Evolutionary conservation across 2,888 invertebrate genomes (phyloP).

Genomic region (Brenthis daphne): DNA sequence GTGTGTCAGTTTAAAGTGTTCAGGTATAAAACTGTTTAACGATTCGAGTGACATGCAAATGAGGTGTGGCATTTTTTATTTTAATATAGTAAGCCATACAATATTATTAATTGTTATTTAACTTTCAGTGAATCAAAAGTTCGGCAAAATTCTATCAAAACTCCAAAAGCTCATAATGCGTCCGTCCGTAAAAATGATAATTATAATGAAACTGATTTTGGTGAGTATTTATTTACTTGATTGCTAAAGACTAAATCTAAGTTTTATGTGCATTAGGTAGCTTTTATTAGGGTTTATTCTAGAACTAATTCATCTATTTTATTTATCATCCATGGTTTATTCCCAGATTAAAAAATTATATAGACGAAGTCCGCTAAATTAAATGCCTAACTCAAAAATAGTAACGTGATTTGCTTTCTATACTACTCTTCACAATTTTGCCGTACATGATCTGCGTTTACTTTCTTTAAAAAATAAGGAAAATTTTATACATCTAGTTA

Average conservation of each 20-base stretch:
- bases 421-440: too few relatives aligned
- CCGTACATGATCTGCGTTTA: too few relatives aligned
- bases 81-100: not conserved
- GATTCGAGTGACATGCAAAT: slow-evolving; percentile 12
- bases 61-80: slow-evolving; percentile 24
- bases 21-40: slow-evolving; percentile 3
- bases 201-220: slow-evolving; percentile 65
- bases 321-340: too few relatives aligned
- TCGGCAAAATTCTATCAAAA: slow-evolving; percentile 45
- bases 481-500: too few relatives aligned
- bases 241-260: not conserved
- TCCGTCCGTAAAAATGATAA: slow-evolving; percentile 71
- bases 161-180: slow-evolving; percentile 43
- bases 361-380: too few relatives aligned
- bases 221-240: slow-evolving; percentile 52
- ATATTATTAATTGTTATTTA: not conserved
- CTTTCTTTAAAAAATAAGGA: too few relatives aligned
- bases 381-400: too few relatives aligned
- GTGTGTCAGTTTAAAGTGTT: slow-evolving; percentile 16
- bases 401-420: too few relatives aligned
- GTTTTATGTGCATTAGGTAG: too few relatives aligned
- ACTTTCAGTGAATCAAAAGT: slow-evolving; percentile 55
- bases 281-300: too few relatives aligned
- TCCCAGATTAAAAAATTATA: too few relatives aligned
- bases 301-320: too few relatives aligned